A percentile compares a stretch with the other conserved stretches of the same genome.
Conservation (phyloP, 2,888 invertebrate genomes). For the Stramonita haemastoma region DNA sequence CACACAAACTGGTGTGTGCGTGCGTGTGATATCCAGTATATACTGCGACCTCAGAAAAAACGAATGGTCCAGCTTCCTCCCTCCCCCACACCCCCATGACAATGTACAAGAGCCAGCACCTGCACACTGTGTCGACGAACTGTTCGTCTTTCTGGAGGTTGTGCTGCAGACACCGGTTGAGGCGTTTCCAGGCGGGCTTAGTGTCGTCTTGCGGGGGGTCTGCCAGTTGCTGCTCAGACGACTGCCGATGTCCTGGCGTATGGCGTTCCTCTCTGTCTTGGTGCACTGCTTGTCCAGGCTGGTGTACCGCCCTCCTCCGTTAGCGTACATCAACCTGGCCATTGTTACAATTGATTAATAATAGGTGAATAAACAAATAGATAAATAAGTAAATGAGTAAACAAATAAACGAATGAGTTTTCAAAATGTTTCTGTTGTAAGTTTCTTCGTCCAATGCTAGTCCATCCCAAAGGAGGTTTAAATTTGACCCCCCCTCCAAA, state of each 20-base stretch:
- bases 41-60: too few relatives aligned
- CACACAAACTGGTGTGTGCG: neutral
- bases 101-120: neutral
- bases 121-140: constrained; percentile 3
- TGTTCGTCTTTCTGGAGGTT: neutral
- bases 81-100: too few relatives aligned
- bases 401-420: too few relatives aligned
- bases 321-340: constrained; percentile 34
- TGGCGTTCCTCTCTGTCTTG: neutral
- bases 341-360: too few relatives aligned
- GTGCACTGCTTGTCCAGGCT: constrained; percentile 21
- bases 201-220: neutral
- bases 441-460: too few relatives aligned
- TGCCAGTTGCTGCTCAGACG: neutral
- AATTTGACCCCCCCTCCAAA: too few relatives aligned
- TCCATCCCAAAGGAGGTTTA: too few relatives aligned
- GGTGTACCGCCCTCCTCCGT: neutral
- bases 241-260: constrained; percentile 8
- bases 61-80: too few relatives aligned
- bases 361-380: neutral
- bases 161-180: neutral
- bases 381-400: too few relatives aligned
- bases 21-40: too few relatives aligned
- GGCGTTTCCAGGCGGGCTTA: neutral
- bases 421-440: too few relatives aligned